Evolutionary conservation across 2,797 vertebrate genomes (phyloP).

Genomic region (Lithobates pipiens): DNA sequence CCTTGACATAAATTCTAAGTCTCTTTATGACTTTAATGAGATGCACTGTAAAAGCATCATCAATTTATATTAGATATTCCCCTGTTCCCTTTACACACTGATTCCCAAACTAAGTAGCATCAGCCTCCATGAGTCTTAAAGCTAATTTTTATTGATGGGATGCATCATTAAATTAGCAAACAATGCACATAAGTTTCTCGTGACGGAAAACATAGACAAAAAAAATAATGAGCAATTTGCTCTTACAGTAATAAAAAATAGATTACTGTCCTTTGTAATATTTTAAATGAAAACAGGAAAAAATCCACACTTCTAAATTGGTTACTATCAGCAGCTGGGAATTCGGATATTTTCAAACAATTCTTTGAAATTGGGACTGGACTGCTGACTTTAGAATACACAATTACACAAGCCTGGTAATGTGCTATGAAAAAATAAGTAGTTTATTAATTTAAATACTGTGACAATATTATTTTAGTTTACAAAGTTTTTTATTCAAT

Average conservation of each 20-base stretch:
- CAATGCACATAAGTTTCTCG: conserved; percentile 60
- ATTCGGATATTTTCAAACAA: conserved; percentile 2
- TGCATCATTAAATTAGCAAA: conserved; percentile 72
- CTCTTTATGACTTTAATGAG: conserved; percentile 76
- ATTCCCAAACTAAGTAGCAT: conserved; percentile 69
- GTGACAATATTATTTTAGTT: neutral
- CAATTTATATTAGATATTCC: conserved; percentile 74
- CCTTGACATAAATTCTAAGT: conserved; percentile 73
- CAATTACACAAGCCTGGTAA: neutral
- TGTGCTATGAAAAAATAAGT: neutral
- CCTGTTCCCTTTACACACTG: conserved; percentile 68
- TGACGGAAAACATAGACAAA: conserved; percentile 65
- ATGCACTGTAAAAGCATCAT: conserved; percentile 73
- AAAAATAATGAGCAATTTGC: conserved; percentile 66
- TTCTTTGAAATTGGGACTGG: neutral
- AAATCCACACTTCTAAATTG: conserved; percentile 11
- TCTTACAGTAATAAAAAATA: conserved; percentile 57
- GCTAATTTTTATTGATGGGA: conserved; percentile 76
- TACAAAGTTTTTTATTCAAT: neutral
- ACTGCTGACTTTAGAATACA: neutral
- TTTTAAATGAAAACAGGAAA: conserved; percentile 27
- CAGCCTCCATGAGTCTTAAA: conserved; percentile 67
- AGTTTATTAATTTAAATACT: neutral
- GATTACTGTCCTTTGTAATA: conserved; percentile 55
- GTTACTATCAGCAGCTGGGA: neutral